A percentile compares a stretch with the other conserved stretches of the same genome.
Conservation (phyloP, 2,888 invertebrate genomes). For the Augochlorella aurata region DNA sequence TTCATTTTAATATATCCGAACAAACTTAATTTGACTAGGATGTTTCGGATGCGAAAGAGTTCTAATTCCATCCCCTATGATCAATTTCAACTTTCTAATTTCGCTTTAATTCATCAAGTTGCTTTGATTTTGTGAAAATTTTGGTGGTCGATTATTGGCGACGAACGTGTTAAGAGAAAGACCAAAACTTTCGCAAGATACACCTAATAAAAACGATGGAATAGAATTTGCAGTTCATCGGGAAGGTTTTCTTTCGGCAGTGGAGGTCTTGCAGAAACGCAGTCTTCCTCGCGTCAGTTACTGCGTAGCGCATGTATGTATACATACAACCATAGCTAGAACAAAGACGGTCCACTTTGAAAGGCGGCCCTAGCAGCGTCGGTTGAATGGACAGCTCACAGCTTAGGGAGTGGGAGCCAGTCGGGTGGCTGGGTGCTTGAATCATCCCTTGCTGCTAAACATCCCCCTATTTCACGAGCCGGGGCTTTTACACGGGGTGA, state of each 20-base stretch:
- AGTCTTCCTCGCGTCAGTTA: slow-evolving; percentile 41
- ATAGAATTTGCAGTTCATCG: slow-evolving; percentile 11
- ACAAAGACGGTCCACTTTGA: slow-evolving; percentile 55
- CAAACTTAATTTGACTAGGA: too few species aligned
- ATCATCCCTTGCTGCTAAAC: slow-evolving; percentile 64
- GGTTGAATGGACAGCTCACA: slow-evolving; percentile 60
- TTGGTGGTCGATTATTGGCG: too few species aligned
- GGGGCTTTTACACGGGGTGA: slow-evolving; percentile 52
- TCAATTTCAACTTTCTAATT: too few species aligned
- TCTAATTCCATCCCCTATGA: too few species aligned
- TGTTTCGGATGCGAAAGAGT: too few species aligned
- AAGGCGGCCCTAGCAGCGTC: slow-evolving; percentile 47
- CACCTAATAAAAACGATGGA: background rate
- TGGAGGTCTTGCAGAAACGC: slow-evolving; percentile 36
- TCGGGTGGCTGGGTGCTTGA: slow-evolving; percentile 60
- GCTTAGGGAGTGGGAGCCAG: slow-evolving; percentile 58
- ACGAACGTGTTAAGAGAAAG: too few species aligned
- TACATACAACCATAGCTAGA: slow-evolving; percentile 58
- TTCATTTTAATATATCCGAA: too few species aligned
- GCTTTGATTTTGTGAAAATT: too few species aligned
- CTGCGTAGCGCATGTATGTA: slow-evolving; percentile 5
- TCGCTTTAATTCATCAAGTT: too few species aligned
- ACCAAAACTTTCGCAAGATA: too few species aligned
- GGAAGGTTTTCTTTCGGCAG: background rate
- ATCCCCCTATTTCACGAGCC: slow-evolving; percentile 54